These are phyloP conservation scores for Alethe castanea DNA, from an alignment of 2,113 vertebrate species.

Conservation along the genomic window DNA sequence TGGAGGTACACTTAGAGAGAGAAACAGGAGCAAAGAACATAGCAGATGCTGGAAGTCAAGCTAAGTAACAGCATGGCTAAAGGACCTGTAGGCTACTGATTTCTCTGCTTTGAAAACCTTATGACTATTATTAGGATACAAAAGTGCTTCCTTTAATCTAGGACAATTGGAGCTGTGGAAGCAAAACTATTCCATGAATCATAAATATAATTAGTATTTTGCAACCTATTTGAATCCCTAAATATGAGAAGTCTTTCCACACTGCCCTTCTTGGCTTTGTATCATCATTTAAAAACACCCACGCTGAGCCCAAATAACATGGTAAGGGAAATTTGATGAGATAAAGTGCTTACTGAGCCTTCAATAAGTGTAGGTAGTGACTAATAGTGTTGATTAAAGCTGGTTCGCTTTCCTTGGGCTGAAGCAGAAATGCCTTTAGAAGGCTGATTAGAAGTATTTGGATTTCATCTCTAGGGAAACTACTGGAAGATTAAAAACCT, in stretches of 20 bases:
- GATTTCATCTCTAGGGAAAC: neutral
- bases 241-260: neutral
- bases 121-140: neutral
- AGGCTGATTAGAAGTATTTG: neutral
- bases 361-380: neutral
- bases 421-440: neutral
- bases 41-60: neutral
- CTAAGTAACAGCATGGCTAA: neutral
- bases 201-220: neutral
- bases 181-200: neutral
- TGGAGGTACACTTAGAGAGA: neutral
- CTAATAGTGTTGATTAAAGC: constrained; percentile 8
- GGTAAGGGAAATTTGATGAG: neutral
- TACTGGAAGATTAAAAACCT: neutral
- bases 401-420: neutral
- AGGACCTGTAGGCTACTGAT: neutral
- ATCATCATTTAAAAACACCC: neutral
- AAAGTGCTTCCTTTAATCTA: neutral
- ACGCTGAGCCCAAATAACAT: neutral
- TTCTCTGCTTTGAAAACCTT: neutral
- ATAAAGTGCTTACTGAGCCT: neutral
- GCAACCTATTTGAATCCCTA: neutral
- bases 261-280: neutral
- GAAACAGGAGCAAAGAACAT: neutral
- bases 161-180: neutral